These are phyloP conservation scores for Drosophila buzzatii DNA, from an alignment of 2,888 invertebrate genomes.

Conservation along the genomic window DNA sequence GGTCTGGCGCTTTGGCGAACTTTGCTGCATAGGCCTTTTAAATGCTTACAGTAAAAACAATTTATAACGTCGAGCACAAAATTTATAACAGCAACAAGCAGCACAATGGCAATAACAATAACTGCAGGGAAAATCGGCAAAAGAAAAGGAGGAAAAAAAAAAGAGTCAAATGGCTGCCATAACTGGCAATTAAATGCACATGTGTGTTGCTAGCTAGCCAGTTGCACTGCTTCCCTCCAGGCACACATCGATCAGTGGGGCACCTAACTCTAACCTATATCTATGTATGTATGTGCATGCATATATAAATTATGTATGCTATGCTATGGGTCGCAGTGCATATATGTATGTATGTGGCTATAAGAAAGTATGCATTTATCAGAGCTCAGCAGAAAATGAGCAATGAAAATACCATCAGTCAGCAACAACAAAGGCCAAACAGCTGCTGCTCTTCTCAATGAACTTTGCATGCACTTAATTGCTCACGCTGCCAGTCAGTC, in stretches of 20 bases:
- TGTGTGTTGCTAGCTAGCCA: slow-evolving; percentile 34
- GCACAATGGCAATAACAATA: slow-evolving; percentile 25
- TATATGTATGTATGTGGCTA: background rate
- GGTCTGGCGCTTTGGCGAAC: slow-evolving; percentile 35
- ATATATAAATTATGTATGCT: slow-evolving; percentile 1
- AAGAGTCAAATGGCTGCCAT: slow-evolving; percentile 44
- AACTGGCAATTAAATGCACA: slow-evolving; percentile 61
- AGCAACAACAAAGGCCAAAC: slow-evolving; percentile 24
- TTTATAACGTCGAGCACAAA: slow-evolving; percentile 47
- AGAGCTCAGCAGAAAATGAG: slow-evolving; percentile 18
- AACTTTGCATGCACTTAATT: slow-evolving; percentile 71
- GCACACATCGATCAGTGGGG: slow-evolving; percentile 18
- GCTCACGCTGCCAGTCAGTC: slow-evolving; percentile 41
- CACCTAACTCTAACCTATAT: slow-evolving; percentile 14
- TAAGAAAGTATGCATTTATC: background rate
- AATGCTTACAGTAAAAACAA: slow-evolving; percentile 53
- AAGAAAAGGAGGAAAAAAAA: slow-evolving; percentile 12
- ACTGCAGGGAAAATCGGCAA: slow-evolving; percentile 20
- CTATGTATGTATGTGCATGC: background rate
- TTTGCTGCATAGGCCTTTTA: slow-evolving; percentile 47
- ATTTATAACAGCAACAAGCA: slow-evolving; percentile 41
- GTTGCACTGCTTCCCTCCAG: background rate
- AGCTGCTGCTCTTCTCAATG: slow-evolving; percentile 55
- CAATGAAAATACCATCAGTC: slow-evolving; percentile 29
- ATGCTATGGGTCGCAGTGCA: background rate